A percentile compares a stretch with the other conserved stretches of the same genome.
Conservation (phyloP, 2,113 vertebrate genomes). For the Natator depressus region DNA sequence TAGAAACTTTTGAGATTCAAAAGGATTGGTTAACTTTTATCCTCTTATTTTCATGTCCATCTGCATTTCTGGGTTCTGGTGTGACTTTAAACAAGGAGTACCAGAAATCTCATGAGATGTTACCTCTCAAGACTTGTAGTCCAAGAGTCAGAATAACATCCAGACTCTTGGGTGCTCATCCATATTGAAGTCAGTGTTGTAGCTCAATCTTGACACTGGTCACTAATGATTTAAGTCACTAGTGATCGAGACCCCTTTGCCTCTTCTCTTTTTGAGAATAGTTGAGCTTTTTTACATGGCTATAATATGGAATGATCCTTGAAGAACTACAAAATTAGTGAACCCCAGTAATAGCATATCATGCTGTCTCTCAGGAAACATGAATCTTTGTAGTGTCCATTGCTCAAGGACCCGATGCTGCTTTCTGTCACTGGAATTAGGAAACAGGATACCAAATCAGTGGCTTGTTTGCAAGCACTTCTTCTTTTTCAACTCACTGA, state of each 20-base stretch:
- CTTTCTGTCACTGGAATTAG: background rate
- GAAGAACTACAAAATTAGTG: background rate
- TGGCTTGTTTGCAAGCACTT: slow-evolving; percentile 66
- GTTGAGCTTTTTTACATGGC: background rate
- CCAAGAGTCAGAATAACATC: background rate
- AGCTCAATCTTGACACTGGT: background rate
- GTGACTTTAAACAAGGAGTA: background rate
- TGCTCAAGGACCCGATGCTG: background rate
- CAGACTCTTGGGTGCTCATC: background rate
- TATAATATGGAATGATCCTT: background rate
- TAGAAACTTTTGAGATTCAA: background rate
- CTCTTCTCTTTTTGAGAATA: background rate
- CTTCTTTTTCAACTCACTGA: slow-evolving; percentile 58
- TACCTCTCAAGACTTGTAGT: background rate
- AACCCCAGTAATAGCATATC: background rate
- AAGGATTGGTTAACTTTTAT: background rate
- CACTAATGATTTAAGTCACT: background rate
- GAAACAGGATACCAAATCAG: slow-evolving; percentile 28
- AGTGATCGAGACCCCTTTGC: accelerated
- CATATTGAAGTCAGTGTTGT: background rate
- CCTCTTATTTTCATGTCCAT: background rate
- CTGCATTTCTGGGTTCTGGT: background rate
- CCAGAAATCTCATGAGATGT: background rate
- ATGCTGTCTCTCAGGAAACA: background rate
- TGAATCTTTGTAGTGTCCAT: background rate